These are phyloP conservation scores for Amblyopsis rosae DNA, from an alignment of 2,113 vertebrate species.

Conservation along the genomic window DNA sequence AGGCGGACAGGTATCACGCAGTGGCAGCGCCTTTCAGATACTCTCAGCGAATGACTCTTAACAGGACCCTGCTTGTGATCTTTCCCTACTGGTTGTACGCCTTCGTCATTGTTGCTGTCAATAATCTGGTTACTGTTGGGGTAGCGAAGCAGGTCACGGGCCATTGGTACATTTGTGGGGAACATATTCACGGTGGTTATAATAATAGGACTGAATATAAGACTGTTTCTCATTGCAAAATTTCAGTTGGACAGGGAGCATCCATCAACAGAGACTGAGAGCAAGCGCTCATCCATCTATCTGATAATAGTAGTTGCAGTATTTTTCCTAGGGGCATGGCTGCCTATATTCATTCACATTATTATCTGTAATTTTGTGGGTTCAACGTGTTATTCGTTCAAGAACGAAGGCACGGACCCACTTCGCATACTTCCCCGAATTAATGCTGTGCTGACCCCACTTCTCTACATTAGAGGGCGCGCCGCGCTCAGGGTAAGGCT, in stretches of 20 bases:
- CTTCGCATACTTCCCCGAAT: conserved; percentile 72
- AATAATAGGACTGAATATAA: conserved; percentile 77
- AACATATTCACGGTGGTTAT: conserved; percentile 71
- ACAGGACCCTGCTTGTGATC: conserved; percentile 68
- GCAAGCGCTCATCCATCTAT: conserved; percentile 70
- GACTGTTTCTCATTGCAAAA: conserved; percentile 72
- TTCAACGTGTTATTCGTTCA: conserved; percentile 56
- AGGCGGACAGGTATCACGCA: conserved; percentile 78
- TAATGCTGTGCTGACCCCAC: conserved; percentile 72
- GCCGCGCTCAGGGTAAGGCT: conserved; percentile 58
- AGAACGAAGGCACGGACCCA: conserved; percentile 74
- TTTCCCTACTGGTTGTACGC: conserved; percentile 73
- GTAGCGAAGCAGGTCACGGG: conserved; percentile 56
- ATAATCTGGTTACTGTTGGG: conserved; percentile 61
- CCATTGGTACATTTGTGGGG: conserved; percentile 61
- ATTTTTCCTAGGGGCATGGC: conserved; percentile 72
- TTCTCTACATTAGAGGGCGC: conserved; percentile 76
- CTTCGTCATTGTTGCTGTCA: conserved; percentile 62
- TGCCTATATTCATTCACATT: conserved; percentile 70
- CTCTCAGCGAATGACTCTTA: conserved; percentile 67
- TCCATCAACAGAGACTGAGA: conserved; percentile 65
- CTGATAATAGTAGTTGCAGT: conserved; percentile 75
- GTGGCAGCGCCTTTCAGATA: conserved; percentile 71
- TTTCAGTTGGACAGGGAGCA: conserved; percentile 71
- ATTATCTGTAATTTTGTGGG: conserved; percentile 60